These are phyloP conservation scores for Drosophila simulans DNA, from an alignment of 1,140 invertebrate species.

Conservation along the genomic window DNA sequence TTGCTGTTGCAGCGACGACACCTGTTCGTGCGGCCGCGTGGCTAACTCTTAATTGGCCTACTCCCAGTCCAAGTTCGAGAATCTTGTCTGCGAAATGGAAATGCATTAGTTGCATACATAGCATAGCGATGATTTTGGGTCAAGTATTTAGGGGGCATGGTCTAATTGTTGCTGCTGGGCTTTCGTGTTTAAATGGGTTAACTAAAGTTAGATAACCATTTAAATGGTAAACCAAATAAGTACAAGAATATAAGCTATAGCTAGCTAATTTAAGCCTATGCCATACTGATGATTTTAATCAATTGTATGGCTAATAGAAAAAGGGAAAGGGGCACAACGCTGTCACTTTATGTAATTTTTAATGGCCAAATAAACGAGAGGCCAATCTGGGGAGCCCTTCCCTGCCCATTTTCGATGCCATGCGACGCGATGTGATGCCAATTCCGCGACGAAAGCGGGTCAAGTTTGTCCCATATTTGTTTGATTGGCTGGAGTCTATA, in stretches of 20 bases:
- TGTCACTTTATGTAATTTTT: conserved; percentile 12
- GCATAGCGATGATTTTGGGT: conserved; percentile 15
- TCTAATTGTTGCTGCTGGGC: neutral
- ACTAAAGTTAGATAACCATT: neutral
- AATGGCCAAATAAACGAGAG: conserved; percentile 32
- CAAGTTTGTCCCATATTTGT: conserved; percentile 67
- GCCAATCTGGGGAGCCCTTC: conserved; percentile 23
- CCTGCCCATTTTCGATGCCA: conserved; percentile 13
- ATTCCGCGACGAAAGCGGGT: conserved; percentile 57
- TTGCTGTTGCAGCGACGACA: conserved; percentile 22
- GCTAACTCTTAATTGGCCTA: conserved; percentile 60
- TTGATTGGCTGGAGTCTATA: conserved; percentile 8
- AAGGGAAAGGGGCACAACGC: conserved; percentile 11
- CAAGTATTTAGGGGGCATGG: conserved; percentile 1
- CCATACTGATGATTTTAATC: neutral
- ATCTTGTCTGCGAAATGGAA: conserved; percentile 40
- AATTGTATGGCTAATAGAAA: neutral
- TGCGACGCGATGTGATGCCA: conserved; percentile 24
- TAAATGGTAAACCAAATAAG: neutral
- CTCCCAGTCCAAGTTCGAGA: conserved; percentile 43
- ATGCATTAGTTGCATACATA: neutral
- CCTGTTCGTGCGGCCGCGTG: conserved; percentile 35
- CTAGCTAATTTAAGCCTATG: too few relatives aligned
- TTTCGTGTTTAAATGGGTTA: too few relatives aligned
- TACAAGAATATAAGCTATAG: too few relatives aligned